Conservation (phyloP, 2,888 invertebrate species). For the Campoplex capitator region DNA sequence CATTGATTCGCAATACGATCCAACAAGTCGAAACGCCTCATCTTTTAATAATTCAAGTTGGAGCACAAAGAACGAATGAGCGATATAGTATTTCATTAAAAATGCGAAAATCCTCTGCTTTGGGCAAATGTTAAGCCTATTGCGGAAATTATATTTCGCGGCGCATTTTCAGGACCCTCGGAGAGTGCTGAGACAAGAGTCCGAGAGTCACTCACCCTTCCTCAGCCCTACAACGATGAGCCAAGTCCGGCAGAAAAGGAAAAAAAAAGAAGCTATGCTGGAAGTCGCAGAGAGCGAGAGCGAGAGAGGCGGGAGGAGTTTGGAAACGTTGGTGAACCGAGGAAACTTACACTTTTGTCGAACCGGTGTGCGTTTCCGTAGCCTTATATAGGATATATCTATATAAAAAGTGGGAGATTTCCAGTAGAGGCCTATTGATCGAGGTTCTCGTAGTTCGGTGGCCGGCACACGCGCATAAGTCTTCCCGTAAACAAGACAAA, state of each 20-base stretch:
- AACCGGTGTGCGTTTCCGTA: constrained; percentile 34
- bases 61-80: no score
- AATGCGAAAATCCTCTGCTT: no score
- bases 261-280: constrained; percentile 4
- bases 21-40: no score
- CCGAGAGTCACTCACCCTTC: constrained; percentile 15
- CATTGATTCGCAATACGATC: no score
- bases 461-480: constrained; percentile 84
- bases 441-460: constrained; percentile 76
- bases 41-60: no score
- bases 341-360: constrained; percentile 58
- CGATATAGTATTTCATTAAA: neutral
- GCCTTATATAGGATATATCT: constrained; percentile 10
- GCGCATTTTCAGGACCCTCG: constrained; percentile 26
- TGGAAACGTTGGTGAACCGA: constrained; percentile 53
- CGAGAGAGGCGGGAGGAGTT: constrained; percentile 1
- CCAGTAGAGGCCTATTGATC: constrained; percentile 84
- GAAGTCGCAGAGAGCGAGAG: neutral
- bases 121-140: no score
- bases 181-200: constrained; percentile 23
- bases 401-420: constrained; percentile 77
- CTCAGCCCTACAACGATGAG: constrained; percentile 10
- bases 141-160: neutral
- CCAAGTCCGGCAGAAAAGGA: constrained; percentile 34
- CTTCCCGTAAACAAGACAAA: constrained; percentile 84